Percentiles rank a stretch among this genome's conserved stretches.
These are phyloP conservation scores for Chouioia cunea DNA, from an alignment of 2,888 invertebrate species.

Conservation along the genomic window DNA sequence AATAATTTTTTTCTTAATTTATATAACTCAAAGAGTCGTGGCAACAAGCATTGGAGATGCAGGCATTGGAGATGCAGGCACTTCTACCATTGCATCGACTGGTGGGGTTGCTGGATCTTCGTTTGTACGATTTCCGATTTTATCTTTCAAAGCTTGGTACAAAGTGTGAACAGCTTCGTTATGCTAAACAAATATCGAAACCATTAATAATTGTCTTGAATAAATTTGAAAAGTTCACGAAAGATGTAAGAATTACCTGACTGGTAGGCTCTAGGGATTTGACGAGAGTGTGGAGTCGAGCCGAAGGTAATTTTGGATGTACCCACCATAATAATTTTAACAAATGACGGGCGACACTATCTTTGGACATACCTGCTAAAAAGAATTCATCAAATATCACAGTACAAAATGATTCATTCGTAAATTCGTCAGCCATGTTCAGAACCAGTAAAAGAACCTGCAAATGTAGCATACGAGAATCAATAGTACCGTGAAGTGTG, in stretches of 20 bases:
- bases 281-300: constrained; percentile 83
- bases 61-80: constrained; percentile 36
- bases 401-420: constrained; percentile 94
- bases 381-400: constrained; percentile 96
- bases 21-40: not conserved
- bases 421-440: constrained; percentile 91
- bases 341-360: constrained; percentile 93
- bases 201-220: not conserved
- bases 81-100: constrained; percentile 36
- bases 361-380: constrained; percentile 87
- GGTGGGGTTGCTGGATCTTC: constrained; percentile 75
- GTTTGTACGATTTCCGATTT: constrained; percentile 73
- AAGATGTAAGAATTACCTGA: constrained; percentile 61
- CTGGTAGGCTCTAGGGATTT: constrained; percentile 79
- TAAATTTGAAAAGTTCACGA: not conserved
- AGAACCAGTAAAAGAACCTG: constrained; percentile 80
- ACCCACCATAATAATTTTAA: constrained; percentile 92
- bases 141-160: constrained; percentile 83
- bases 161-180: constrained; percentile 87
- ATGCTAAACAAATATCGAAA: constrained; percentile 70
- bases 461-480: constrained; percentile 38
- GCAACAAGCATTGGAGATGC: constrained; percentile 44
- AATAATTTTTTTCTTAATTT: too few relatives aligned
- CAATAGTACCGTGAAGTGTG: not conserved
- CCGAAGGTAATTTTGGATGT: constrained; percentile 85